Percentiles rank a stretch among this genome's conserved stretches.
Conservation (phyloP, 2,888 invertebrate genomes). For the Nezara viridula region DNA sequence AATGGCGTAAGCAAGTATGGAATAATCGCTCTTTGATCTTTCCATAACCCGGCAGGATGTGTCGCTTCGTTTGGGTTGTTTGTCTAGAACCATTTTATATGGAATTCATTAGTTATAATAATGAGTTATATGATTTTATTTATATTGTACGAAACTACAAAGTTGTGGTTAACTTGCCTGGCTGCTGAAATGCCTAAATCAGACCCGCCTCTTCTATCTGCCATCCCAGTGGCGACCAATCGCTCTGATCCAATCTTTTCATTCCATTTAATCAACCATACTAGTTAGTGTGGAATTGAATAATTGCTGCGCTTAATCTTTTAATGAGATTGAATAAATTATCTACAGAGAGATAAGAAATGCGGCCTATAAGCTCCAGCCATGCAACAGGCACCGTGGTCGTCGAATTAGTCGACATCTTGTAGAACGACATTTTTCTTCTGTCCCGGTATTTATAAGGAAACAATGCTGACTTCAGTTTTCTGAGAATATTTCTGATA, state of each 20-base stretch:
- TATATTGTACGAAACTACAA: background rate
- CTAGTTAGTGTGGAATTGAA: background rate
- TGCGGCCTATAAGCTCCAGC: background rate
- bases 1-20: background rate
- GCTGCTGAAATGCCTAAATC: background rate
- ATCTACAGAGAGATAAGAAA: background rate
- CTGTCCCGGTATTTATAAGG: background rate
- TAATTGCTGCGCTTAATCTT: slow-evolving; percentile 9
- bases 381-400: background rate
- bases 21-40: background rate
- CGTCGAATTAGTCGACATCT: background rate
- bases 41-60: background rate
- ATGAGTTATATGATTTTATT: background rate
- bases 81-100: background rate
- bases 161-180: background rate
- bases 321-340: slow-evolving; percentile 4
- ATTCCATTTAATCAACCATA: slow-evolving; percentile 10
- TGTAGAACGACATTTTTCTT: background rate
- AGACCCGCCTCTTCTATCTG: background rate
- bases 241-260: background rate
- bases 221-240: background rate
- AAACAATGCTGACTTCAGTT: background rate
- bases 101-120: background rate
- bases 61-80: background rate
- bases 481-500: background rate